These are phyloP conservation scores for Muntiacus reevesi DNA, from an alignment of 2,113 vertebrate genomes.

Conservation along the genomic window DNA sequence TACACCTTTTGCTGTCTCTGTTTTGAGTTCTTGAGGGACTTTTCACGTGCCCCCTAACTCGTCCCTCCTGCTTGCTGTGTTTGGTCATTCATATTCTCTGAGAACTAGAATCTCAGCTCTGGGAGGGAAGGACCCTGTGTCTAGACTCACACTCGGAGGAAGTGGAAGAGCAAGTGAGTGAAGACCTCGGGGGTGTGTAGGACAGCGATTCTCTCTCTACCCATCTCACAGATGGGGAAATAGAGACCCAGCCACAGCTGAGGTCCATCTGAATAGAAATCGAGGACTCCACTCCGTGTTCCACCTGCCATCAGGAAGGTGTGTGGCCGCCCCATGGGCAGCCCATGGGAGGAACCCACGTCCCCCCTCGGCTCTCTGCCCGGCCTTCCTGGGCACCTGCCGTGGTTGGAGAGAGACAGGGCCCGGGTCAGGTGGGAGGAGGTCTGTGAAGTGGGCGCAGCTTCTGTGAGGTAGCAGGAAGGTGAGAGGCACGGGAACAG, in stretches of 20 bases:
- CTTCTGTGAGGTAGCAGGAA: not conserved
- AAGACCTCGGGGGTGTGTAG: accelerated
- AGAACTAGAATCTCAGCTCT: not conserved
- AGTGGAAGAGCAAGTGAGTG: not conserved
- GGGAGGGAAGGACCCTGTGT: not conserved
- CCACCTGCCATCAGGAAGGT: not conserved
- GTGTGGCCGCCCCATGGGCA: accelerated
- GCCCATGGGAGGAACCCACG: not conserved
- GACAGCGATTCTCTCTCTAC: not conserved
- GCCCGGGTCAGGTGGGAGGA: not conserved
- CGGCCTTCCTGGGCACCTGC: not conserved
- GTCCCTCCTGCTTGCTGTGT: no score
- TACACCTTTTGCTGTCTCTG: not conserved
- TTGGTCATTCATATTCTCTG: not conserved
- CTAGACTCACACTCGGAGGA: not conserved
- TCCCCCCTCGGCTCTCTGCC: not conserved
- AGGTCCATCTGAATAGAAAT: not conserved
- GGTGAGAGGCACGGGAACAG: not conserved
- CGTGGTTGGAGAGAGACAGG: not conserved
- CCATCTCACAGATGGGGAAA: not conserved
- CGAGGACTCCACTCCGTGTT: not conserved
- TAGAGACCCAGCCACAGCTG: not conserved
- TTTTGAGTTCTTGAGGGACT: not conserved
- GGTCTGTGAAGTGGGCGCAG: not conserved
- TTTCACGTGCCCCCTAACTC: not conserved